These are phyloP conservation scores for Drosophila nikananu DNA, from an alignment of 1,140 invertebrate species.

Conservation along the genomic window DNA sequence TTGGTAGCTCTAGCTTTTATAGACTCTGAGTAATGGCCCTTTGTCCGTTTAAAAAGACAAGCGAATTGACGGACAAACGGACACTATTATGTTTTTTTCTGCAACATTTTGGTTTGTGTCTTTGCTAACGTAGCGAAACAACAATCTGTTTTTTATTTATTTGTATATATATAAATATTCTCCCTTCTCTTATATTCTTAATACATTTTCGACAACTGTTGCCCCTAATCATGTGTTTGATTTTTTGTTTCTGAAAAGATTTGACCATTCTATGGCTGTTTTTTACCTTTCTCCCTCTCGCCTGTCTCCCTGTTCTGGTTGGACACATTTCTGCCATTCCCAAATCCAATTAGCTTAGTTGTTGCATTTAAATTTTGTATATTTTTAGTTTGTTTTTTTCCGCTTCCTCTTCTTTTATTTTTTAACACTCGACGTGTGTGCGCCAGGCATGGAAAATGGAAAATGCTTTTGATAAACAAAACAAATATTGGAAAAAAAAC, in stretches of 20 bases:
- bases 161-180: not conserved
- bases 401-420: slow-evolving; percentile 28
- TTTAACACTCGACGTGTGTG: slow-evolving; percentile 31
- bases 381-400: slow-evolving; percentile 62
- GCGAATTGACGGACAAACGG: not conserved
- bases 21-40: not conserved
- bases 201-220: slow-evolving; percentile 24
- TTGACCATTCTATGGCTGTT: slow-evolving; percentile 2
- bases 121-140: slow-evolving; percentile 9
- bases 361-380: slow-evolving; percentile 52
- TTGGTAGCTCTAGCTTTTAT: not conserved
- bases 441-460: slow-evolving; percentile 45
- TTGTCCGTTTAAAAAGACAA: not conserved
- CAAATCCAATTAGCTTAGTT: slow-evolving; percentile 71
- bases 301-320: not conserved
- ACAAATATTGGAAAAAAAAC: slow-evolving; percentile 46
- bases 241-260: not conserved
- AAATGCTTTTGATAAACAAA: slow-evolving; percentile 55
- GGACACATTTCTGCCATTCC: slow-evolving; percentile 4
- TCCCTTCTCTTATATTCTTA: not conserved
- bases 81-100: not conserved
- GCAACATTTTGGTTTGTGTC: slow-evolving; percentile 12
- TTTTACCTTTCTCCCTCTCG: not conserved
- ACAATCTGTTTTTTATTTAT: slow-evolving; percentile 13
- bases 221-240: slow-evolving; percentile 16